phyloP scores from a whole-genome alignment of 2,888 invertebrate species.

The Scaeva pyrastri region DNA sequence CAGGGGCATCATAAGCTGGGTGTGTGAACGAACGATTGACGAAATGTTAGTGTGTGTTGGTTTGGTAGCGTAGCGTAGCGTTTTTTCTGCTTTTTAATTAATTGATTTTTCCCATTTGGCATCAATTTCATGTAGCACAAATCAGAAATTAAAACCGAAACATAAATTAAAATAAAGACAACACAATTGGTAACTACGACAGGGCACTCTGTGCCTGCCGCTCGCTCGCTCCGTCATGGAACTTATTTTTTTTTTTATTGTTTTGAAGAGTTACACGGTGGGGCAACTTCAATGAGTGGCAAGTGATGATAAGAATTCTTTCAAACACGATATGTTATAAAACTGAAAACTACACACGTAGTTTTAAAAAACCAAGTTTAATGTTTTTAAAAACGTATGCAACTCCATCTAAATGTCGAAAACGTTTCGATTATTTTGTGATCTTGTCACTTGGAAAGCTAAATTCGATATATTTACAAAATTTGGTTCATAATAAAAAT shows the following conservation, averaged over 20 bases:
- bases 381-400: no score
- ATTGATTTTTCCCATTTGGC: constrained; percentile 75
- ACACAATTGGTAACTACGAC: constrained; percentile 51
- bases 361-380: no score
- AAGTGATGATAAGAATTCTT: neutral
- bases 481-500: no score
- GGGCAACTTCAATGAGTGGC: neutral
- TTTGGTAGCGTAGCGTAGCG: constrained; percentile 14
- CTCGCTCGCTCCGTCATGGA: neutral
- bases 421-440: no score
- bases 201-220: constrained; percentile 16
- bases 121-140: constrained; percentile 76
- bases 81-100: constrained; percentile 74
- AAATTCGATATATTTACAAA: no score
- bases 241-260: neutral
- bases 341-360: no score
- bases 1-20: constrained; percentile 39
- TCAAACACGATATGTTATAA: no score
- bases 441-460: no score
- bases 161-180: constrained; percentile 75
- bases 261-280: neutral
- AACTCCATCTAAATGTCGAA: no score
- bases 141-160: constrained; percentile 76
- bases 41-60: constrained; percentile 36
- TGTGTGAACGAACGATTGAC: constrained; percentile 47